Evolutionary conservation across 35 echinoderm and acorn worm species (phyloP).

Genomic region (Hemicentrotus pulcherrimus): DNA sequence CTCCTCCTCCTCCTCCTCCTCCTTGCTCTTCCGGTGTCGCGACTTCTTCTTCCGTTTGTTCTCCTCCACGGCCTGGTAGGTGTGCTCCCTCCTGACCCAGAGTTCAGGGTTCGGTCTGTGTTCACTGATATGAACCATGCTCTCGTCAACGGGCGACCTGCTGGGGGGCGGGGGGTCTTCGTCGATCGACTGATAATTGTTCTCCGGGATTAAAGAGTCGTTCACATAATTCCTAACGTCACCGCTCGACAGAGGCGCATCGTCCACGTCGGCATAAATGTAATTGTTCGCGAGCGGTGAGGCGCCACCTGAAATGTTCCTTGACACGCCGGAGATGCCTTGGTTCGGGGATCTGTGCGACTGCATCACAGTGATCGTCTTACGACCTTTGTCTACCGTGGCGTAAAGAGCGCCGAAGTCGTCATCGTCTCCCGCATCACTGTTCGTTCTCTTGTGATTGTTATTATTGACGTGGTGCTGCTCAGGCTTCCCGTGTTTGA

Average conservation of each 20-base stretch:
- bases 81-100: slow-evolving; percentile 43
- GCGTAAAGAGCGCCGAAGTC: slow-evolving; percentile 64
- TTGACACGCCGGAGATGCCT: background rate
- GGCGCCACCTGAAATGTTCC: background rate
- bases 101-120: slow-evolving; percentile 29
- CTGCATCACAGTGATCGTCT: slow-evolving; percentile 35
- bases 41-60: background rate
- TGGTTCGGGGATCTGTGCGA: background rate
- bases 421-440: background rate
- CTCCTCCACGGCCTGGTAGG: slow-evolving; percentile 42
- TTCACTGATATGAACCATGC: slow-evolving; percentile 27
- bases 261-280: slow-evolving; percentile 33
- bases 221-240: slow-evolving; percentile 14
- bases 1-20: background rate
- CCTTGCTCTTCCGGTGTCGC: background rate
- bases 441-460: slow-evolving; percentile 5
- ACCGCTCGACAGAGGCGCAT: background rate
- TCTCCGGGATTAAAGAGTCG: background rate
- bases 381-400: slow-evolving; percentile 58
- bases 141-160: background rate
- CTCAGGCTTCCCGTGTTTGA: background rate
- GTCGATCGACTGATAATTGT: slow-evolving; percentile 47
- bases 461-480: slow-evolving; percentile 26
- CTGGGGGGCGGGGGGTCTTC: background rate
- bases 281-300: background rate